Percentiles rank a stretch among this genome's conserved stretches.
These are phyloP conservation scores for Hippasteria phrygiana DNA, from an alignment of 53 echinoderm and acorn worm species.

Conservation along the genomic window DNA sequence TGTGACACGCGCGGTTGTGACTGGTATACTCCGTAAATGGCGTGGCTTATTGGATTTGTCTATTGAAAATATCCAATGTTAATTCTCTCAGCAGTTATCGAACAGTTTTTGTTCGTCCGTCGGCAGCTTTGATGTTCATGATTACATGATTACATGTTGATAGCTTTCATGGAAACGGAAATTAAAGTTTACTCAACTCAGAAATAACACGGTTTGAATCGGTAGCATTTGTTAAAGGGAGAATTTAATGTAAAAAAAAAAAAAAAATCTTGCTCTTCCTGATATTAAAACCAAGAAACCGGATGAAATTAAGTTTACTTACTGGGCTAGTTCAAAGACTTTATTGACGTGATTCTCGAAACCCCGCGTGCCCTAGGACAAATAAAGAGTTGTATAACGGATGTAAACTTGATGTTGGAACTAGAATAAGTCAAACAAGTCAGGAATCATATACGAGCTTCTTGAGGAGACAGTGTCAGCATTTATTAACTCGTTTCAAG, in stretches of 20 bases:
- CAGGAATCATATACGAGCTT: no score
- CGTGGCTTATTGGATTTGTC: no score
- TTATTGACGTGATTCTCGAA: slow-evolving; percentile 92
- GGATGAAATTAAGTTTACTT: slow-evolving; percentile 53
- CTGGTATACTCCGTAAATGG: no score
- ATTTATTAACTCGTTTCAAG: no score
- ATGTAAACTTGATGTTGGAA: no score
- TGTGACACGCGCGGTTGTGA: no score
- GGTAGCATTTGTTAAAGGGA: not conserved
- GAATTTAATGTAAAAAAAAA: no score
- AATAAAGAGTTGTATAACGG: not conserved
- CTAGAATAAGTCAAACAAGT: no score
- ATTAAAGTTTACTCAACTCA: not conserved
- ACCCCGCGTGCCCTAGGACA: slow-evolving; percentile 86
- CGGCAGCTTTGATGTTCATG: not conserved
- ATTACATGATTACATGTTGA: not conserved
- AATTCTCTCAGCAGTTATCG: not conserved
- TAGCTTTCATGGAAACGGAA: not conserved
- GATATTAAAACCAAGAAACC: no score
- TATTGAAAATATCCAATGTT: not conserved
- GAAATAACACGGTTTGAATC: not conserved
- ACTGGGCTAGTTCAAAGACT: slow-evolving; percentile 92
- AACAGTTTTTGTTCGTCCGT: no score
- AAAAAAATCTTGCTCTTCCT: no score
- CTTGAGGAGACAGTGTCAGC: no score